Percentiles rank a stretch among this genome's conserved stretches.
These are phyloP conservation scores for Micromys minutus DNA, from an alignment of 2,113 vertebrate genomes.

Conservation along the genomic window DNA sequence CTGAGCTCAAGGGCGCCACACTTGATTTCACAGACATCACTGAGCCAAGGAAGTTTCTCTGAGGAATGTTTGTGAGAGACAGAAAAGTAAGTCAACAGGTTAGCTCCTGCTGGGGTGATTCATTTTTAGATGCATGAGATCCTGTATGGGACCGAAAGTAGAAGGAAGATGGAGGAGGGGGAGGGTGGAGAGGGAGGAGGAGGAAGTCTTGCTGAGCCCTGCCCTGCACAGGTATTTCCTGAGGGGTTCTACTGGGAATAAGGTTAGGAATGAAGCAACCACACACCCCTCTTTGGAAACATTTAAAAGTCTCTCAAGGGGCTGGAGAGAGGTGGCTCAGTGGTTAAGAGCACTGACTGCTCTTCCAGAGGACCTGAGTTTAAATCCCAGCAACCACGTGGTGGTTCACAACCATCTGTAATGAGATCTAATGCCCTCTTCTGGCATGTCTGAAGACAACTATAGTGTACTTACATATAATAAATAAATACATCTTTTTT, in stretches of 20 bases:
- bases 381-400: too few relatives aligned
- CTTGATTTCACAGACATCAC: neutral
- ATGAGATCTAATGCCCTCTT: too few relatives aligned
- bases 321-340: too few relatives aligned
- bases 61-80: neutral
- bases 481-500: too few relatives aligned
- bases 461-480: too few relatives aligned
- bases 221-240: neutral
- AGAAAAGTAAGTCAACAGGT: neutral
- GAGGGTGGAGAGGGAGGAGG: too few relatives aligned
- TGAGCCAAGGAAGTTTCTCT: neutral
- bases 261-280: neutral
- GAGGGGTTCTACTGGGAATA: neutral
- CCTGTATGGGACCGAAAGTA: neutral
- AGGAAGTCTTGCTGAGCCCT: neutral
- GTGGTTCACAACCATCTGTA: too few relatives aligned
- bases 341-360: too few relatives aligned
- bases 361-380: too few relatives aligned
- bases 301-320: neutral
- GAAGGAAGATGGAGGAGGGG: fast-evolving
- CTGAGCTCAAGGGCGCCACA: neutral
- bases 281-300: neutral
- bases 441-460: too few relatives aligned
- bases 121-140: neutral
- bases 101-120: neutral